These are phyloP conservation scores for Parnassius smintheus DNA, from an alignment of 2,888 invertebrate genomes.

Conservation along the genomic window DNA sequence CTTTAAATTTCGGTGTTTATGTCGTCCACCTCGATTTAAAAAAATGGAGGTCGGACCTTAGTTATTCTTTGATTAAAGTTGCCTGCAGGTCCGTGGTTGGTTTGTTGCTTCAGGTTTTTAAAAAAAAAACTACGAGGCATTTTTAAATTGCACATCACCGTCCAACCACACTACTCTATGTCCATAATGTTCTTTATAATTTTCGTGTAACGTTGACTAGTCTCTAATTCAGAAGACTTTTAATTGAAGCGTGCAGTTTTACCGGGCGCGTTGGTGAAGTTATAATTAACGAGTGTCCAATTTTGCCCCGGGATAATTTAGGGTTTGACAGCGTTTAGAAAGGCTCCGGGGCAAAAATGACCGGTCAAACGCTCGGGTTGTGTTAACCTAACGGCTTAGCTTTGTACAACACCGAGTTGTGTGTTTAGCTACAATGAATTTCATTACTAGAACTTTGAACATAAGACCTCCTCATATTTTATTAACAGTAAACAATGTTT, in stretches of 20 bases:
- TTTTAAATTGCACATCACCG: not conserved
- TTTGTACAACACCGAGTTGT: not conserved
- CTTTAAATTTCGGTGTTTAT: no score
- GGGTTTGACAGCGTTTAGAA: constrained; percentile 52
- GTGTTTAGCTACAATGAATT: no score
- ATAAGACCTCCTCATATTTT: not conserved
- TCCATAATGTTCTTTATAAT: constrained; percentile 15
- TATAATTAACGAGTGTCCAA: constrained; percentile 70
- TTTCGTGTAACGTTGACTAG: constrained; percentile 31
- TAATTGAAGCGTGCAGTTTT: constrained; percentile 63
- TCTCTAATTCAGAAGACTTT: constrained; percentile 54
- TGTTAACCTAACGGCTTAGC: not conserved
- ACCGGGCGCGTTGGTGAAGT: constrained; percentile 58
- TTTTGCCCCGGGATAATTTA: constrained; percentile 59
- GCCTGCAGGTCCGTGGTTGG: no score
- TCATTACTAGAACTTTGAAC: not conserved
- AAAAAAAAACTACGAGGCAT: no score
- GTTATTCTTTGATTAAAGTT: no score
- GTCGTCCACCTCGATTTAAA: no score
- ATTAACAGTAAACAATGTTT: no score
- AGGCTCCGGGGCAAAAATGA: constrained; percentile 35
- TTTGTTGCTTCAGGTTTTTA: no score
- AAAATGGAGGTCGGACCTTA: no score
- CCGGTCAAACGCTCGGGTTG: constrained; percentile 14
- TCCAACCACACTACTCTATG: not conserved